Evolutionary conservation across 2,888 invertebrate species (phyloP), one percentile per base, ranked within the genome.

Genomic region (Ischnura elegans): DNA sequence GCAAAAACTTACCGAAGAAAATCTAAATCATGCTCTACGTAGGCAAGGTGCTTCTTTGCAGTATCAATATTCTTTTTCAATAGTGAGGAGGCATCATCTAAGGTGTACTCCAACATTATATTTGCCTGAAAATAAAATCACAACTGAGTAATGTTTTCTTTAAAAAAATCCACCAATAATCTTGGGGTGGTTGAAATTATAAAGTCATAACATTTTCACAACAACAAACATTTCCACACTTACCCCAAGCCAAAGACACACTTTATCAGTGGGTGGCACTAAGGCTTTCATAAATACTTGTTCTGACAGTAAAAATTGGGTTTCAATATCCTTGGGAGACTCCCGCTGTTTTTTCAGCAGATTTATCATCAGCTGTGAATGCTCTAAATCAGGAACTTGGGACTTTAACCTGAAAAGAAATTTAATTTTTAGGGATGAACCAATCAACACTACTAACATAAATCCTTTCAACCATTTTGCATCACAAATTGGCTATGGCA

Each of bases 41-140:
- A 98, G 94, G 97, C 97, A 94, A 99, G 96, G 96, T 98, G 98
- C 95, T 97, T 98, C 95, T 97, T 98, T 21, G 99, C 99, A 93
- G 98, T 97, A 93, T 97, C 97, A 96, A 98, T 97, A 96, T 98
- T 99, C 95, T 98, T 98, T 94, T 97, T 97, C 45, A 99, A 96
- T 94, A 99, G 96, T 94, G 97, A 97, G 95, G 98, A 98, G 51
- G 99, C 99, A 96, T 99, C 99, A 94, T 98, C 98, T 95, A 99
- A 96, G 46, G 98, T 97, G 96, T 99, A 99, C 96, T 99, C 99
- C 95, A 99, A 96, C 99, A 99, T 99, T 8, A 99, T 99, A 97
- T 99, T 99, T 3, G 99, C 95, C 95, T 95, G 94, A 95, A 94
- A 76, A 85, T 93, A 93, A 61, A 46, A 93, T 36, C 3, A 47